phyloP scores from a whole-genome alignment of 2,797 vertebrate genomes.

The Sebastes glaucus region DNA sequence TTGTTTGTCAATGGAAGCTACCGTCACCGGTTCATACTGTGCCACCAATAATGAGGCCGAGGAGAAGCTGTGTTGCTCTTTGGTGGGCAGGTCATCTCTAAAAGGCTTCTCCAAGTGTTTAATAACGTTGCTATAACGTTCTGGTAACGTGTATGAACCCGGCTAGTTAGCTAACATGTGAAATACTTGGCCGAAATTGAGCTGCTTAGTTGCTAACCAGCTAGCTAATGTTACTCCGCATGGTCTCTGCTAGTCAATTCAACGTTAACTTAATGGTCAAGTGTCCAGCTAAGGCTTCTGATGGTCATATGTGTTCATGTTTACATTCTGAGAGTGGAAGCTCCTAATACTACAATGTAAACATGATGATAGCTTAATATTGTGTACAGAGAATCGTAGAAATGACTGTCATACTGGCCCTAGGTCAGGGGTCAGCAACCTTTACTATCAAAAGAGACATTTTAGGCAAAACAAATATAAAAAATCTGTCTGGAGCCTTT shows the following conservation, averaged over 20 bases:
- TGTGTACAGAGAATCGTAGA: background rate
- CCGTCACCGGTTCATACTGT: background rate
- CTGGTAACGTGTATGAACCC: fast-evolving
- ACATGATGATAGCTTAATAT: background rate
- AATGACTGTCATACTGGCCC: background rate
- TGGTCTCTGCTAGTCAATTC: background rate
- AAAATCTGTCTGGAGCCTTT: too few species aligned
- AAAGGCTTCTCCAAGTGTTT: background rate
- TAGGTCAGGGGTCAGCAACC: too few species aligned
- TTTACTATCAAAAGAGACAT: too few species aligned
- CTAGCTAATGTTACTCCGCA: slow-evolving; percentile 9
- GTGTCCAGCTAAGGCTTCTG: background rate
- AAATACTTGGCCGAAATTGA: background rate
- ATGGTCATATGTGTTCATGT: background rate
- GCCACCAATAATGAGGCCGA: slow-evolving; percentile 1
- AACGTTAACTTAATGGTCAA: background rate
- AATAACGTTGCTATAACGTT: background rate
- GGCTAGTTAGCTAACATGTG: background rate
- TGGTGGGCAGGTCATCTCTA: background rate
- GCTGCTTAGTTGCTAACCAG: slow-evolving; percentile 11
- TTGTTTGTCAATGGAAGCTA: background rate
- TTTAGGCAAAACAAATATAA: too few species aligned
- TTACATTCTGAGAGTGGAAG: background rate
- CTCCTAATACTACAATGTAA: background rate
- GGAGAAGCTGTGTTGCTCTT: background rate